Conservation (phyloP, 2,888 invertebrate species). For the Yponomeuta plumbellus region DNA sequence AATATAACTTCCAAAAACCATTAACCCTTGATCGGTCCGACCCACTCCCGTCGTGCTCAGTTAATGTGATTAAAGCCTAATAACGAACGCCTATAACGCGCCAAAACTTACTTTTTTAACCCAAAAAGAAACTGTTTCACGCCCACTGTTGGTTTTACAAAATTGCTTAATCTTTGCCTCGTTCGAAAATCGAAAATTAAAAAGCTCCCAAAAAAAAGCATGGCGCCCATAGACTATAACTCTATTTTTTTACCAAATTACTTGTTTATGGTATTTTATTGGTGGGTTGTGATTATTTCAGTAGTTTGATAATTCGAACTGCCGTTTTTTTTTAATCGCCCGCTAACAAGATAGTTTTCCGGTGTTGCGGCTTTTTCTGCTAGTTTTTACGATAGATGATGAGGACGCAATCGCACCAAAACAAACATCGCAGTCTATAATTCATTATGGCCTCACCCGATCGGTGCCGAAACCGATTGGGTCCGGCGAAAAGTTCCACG, state of each 20-base stretch:
- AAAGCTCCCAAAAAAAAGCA: conserved; percentile 38
- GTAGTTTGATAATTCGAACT: conserved; percentile 6
- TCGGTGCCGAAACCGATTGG: conserved; percentile 40
- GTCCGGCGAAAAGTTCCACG: conserved; percentile 54
- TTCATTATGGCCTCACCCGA: conserved; percentile 56
- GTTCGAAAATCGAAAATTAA: conserved; percentile 25
- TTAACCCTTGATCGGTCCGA: conserved; percentile 20
- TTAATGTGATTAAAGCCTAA: conserved; percentile 24
- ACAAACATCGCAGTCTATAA: conserved; percentile 50
- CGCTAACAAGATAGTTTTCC: background rate
- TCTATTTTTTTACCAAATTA: conserved; percentile 12
- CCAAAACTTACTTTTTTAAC: conserved; percentile 24
- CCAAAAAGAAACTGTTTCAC: conserved; percentile 34
- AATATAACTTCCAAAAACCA: conserved; percentile 16
- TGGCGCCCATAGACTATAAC: conserved; percentile 34
- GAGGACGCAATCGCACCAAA: conserved; percentile 27
- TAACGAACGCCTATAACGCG: conserved; percentile 24
- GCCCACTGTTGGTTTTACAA: conserved; percentile 68
- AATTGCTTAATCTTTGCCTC: conserved; percentile 56
- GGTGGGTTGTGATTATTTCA: conserved; percentile 19
- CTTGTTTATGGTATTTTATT: conserved; percentile 20
- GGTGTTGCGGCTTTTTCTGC: background rate
- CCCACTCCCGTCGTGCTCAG: conserved; percentile 21
- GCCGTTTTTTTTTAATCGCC: conserved; percentile 6
- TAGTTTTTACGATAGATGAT: background rate